Base-by-base conservation (phyloP, 2,888 invertebrate species). In the Stegophylla sp. region DNA sequence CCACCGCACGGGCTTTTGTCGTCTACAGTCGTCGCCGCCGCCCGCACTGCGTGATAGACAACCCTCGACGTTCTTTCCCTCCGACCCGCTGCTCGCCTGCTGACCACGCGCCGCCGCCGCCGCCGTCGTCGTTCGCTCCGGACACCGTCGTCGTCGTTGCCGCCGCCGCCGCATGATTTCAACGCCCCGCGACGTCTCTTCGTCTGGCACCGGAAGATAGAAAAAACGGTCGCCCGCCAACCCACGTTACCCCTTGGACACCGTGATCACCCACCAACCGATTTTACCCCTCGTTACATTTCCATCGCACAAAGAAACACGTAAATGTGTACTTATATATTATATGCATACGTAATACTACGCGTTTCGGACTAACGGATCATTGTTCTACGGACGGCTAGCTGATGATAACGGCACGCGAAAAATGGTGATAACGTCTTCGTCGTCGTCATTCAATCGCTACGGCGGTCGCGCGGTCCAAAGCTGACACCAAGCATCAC, bases 381-480 rank as follows among this genome's bases (percentile, higher is more conserved):
- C 34, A 34, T 34, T 34, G 34, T 34, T 41, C 43, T 23, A 53
- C 41, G 23, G 28, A 3, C 13, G 34, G 26, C 59, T 13, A 12
- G 59, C 4, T 10, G 28, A 66, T 76, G 77, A 77, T 77, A 77
- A 77, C 69, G 28, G 77, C 45, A 17, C 59, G 45, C 45, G 17
- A 77, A 77, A 79, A 41, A 79, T 79, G 61, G 9, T 79, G 61
- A 71, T 71, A 63, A 79, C 71, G 63, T 23, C 77, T 56, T 67
- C 43, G 23, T 75, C 64, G 20, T 56, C 56, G 20, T 56, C 20
- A 10, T 20, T 48, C 23, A 26, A 51, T 75, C 41, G 64, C 28
- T 48, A 28, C 23, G 34, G 74, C 51, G 74, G 63, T 23, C 75
- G 75, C 26, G 64, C 53, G 26, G 75, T 66, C 64, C 64, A 26